These are phyloP conservation scores for Desoria tigrina DNA, from an alignment of 2,888 invertebrate genomes.

Conservation along the genomic window DNA sequence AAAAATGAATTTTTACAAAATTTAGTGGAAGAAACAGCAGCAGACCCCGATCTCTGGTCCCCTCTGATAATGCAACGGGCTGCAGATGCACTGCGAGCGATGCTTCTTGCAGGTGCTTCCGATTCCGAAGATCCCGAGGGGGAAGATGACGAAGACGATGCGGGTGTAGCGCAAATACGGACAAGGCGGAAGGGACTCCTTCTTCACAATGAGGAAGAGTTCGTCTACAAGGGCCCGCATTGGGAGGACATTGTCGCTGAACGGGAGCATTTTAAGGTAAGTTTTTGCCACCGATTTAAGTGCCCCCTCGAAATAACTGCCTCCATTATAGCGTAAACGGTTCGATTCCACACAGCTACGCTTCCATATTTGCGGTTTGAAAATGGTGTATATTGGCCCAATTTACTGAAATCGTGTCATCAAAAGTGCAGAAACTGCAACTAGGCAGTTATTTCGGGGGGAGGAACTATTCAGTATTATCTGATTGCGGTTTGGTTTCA, in stretches of 20 bases:
- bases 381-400: too few species aligned
- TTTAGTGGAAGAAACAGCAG: not conserved
- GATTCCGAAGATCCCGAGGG: slow-evolving; percentile 37
- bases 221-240: slow-evolving; percentile 31
- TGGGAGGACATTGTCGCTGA: slow-evolving; percentile 40
- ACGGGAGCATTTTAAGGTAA: slow-evolving; percentile 18
- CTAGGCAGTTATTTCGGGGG: too few species aligned
- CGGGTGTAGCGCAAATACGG: slow-evolving; percentile 11
- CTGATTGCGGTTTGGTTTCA: too few species aligned
- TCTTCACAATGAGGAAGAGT: slow-evolving; percentile 32
- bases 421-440: too few species aligned
- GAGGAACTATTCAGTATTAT: too few species aligned
- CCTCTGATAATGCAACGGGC: slow-evolving; percentile 33
- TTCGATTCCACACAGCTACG: too few species aligned
- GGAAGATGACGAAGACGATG: slow-evolving; percentile 18
- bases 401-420: too few species aligned
- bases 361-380: too few species aligned
- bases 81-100: slow-evolving; percentile 33
- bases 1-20: too few species aligned
- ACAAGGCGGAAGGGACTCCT: slow-evolving; percentile 19
- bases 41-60: slow-evolving; percentile 28
- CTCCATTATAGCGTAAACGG: too few species aligned
- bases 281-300: too few species aligned
- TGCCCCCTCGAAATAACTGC: too few species aligned
- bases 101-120: slow-evolving; percentile 31